Conservation (phyloP, 2,113 vertebrate genomes). For the Clarias gariepinus region DNA sequence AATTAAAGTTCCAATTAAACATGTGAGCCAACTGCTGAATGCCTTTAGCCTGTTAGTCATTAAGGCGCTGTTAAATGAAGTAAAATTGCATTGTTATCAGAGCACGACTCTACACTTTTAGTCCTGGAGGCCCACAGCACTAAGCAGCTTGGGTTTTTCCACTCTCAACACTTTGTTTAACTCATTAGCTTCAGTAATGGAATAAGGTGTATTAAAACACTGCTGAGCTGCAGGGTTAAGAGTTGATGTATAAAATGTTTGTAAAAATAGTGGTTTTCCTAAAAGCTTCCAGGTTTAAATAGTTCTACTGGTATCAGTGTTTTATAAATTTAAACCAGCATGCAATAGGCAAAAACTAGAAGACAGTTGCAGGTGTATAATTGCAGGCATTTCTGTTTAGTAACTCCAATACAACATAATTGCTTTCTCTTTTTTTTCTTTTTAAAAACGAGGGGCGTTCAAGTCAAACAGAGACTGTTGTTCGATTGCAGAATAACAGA, state of each 20-base stretch:
- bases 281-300: neutral
- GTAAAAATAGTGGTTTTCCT: neutral
- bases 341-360: neutral
- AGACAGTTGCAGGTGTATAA: neutral
- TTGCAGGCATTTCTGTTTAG: neutral
- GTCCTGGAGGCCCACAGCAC: slow-evolving; percentile 9
- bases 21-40: neutral
- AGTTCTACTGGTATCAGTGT: neutral
- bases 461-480: too few relatives aligned
- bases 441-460: too few relatives aligned
- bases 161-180: slow-evolving; percentile 12
- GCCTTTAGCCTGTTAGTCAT: slow-evolving; percentile 24
- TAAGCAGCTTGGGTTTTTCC: neutral
- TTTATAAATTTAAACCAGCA: neutral
- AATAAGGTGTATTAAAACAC: slow-evolving; percentile 16
- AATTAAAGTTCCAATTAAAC: slow-evolving; percentile 26
- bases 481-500: too few relatives aligned
- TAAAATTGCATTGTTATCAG: slow-evolving; percentile 29
- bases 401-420: neutral
- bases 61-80: slow-evolving; percentile 21
- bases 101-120: neutral
- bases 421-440: neutral
- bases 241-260: neutral
- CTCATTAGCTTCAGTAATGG: slow-evolving; percentile 34
- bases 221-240: neutral